phyloP scores from a whole-genome alignment of 37 sponge, comb jelly and placozoan genomes.

The Lycopodina hypogea region DNA sequence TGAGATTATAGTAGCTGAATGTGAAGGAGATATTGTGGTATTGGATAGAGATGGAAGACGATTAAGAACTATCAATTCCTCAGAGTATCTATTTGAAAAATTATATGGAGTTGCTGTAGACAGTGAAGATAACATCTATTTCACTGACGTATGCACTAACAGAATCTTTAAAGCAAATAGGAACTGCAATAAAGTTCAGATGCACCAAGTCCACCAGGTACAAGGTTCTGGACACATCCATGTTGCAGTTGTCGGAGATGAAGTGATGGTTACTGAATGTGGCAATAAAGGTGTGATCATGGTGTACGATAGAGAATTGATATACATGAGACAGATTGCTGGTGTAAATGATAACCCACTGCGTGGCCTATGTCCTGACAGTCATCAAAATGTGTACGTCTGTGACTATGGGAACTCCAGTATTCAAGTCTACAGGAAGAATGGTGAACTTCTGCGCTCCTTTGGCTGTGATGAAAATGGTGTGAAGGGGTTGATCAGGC shows the following conservation, averaged over 20 bases:
- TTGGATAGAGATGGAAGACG: conserved; percentile 16
- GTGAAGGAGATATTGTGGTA: conserved; percentile 7
- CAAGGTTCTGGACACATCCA: neutral
- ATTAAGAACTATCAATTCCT: neutral
- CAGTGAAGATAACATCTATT: conserved; percentile 15
- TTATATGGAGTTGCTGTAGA: conserved; percentile 9
- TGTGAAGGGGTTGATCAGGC: neutral
- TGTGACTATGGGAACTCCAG: too few species aligned
- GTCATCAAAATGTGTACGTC: too few species aligned
- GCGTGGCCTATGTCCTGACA: too few species aligned
- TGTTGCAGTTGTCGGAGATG: conserved; percentile 4
- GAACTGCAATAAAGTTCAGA: neutral
- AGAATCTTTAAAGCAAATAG: conserved; percentile 12
- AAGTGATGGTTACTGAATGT: neutral
- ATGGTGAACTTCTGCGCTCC: too few species aligned
- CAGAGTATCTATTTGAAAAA: neutral
- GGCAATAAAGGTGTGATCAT: neutral
- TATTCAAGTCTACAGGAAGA: neutral
- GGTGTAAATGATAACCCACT: neutral
- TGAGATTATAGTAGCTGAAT: conserved; percentile 26
- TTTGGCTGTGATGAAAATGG: neutral
- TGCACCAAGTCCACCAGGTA: neutral
- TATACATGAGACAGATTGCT: neutral
- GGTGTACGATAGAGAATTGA: neutral
- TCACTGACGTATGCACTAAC: neutral